Evolutionary conservation across 2,888 invertebrate genomes (phyloP), one percentile per base, ranked within the genome.

Genomic region (Osmoderma eremita): DNA sequence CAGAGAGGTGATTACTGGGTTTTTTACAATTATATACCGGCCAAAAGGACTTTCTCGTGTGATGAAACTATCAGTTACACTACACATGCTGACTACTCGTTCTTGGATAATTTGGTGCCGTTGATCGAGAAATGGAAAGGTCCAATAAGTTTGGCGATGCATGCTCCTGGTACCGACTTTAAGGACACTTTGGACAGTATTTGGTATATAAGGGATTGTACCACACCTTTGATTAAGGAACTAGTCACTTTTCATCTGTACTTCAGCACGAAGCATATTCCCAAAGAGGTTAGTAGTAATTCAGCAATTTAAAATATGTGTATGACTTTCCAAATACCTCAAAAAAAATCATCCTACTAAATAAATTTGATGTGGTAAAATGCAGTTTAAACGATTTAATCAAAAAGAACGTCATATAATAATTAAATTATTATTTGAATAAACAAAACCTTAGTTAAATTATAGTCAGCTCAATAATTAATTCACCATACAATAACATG

Each of bases 51-150:
- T 65, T 88, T 88, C 76, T 86, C 84, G 78, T 95, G 95, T 82
- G 91, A 93, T 82, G 93, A 94, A 82, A 90, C 90, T 73, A 88
- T 96, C 72, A 96, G 96, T 0, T 95, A 95, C 78, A 94, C 95
- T 38, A 96, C 96, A 12, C 96, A 96, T 81, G 94, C 93, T 3
- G 95, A 95, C 77, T 94, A 89, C 83, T 93, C 94, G 74, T 96
- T 95, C 84, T 87, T 96, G 78, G 93, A 95, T 82, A 96, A 97
- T 83, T 86, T 95, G 75, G 88, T 90, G 80, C 93, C 94, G 68
- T 84, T 97, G 75, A 84, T 95, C 78, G 91, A 93, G 79, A 87
- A 91, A 77, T 96, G 95, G 95, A 88, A 89, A 79, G 94, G 94
- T 1, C 95, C 95, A 0, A 85, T 96, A 71, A 94, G 94, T 77